Evolutionary conservation across 2,113 vertebrate genomes (phyloP).

Genomic region (Varanus komodoensis): DNA sequence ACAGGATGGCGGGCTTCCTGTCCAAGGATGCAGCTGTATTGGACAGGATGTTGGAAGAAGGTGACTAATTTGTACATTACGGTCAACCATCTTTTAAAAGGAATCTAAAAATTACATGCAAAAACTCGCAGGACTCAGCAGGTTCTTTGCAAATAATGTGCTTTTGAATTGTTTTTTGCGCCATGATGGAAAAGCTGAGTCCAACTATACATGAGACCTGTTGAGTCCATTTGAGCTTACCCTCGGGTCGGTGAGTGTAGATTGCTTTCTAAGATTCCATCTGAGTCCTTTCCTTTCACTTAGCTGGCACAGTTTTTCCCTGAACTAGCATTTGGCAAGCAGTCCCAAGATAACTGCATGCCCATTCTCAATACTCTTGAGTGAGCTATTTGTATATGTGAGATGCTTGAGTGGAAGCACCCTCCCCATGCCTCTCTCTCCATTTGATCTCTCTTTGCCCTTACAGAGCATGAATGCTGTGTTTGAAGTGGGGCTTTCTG

Average conservation of each 20-base stretch:
- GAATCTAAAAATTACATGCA: neutral
- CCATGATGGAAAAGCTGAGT: too few species aligned
- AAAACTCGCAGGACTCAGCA: neutral
- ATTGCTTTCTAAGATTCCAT: neutral
- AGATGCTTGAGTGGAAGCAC: too few species aligned
- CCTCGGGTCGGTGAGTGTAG: neutral
- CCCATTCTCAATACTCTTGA: neutral
- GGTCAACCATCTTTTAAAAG: neutral
- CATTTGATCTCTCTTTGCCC: neutral
- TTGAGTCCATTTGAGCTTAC: neutral
- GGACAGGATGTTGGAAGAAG: neutral
- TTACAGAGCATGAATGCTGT: too few species aligned
- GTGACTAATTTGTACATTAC: neutral
- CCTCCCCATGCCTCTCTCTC: neutral
- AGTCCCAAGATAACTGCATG: neutral
- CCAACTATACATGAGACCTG: neutral
- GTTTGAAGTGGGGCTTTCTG: neutral
- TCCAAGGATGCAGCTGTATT: neutral
- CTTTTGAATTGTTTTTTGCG: neutral
- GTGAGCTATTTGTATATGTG: neutral
- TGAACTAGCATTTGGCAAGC: neutral
- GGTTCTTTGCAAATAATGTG: neutral
- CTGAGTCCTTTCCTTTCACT: neutral
- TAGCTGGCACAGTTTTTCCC: neutral
- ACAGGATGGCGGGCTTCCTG: too few species aligned